phyloP scores from a whole-genome alignment of 2,797 vertebrate genomes.

The Pangasius macronema region DNA sequence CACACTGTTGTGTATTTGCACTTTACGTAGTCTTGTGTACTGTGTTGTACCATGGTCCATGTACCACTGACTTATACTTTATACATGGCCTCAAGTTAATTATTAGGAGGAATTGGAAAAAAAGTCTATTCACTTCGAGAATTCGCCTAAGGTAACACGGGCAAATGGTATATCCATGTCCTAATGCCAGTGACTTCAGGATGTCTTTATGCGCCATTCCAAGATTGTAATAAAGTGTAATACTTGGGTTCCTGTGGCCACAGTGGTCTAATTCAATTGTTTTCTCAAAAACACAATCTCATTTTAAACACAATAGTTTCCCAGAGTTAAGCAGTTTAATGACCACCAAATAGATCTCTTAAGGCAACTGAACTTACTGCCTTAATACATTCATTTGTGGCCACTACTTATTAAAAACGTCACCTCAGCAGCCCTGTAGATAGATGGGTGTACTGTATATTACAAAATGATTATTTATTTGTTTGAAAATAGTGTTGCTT shows the following conservation, averaged over 20 bases:
- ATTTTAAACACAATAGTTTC: background rate
- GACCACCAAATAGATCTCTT: background rate
- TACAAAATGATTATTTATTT: background rate
- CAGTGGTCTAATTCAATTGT: slow-evolving; percentile 2
- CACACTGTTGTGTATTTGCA: too few relatives aligned
- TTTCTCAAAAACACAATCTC: background rate
- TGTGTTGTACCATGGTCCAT: too few relatives aligned
- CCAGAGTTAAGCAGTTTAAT: background rate
- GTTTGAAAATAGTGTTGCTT: background rate
- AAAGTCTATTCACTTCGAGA: too few relatives aligned
- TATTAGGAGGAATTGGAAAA: background rate
- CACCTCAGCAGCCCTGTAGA: background rate
- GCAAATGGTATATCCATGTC: background rate
- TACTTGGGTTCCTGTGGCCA: background rate
- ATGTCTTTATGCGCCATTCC: too few relatives aligned
- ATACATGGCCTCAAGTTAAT: background rate
- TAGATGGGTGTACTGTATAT: background rate
- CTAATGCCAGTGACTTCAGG: background rate
- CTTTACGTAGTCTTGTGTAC: too few relatives aligned
- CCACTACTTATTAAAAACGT: background rate
- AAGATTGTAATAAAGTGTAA: background rate
- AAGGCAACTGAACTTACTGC: background rate
- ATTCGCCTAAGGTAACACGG: background rate
- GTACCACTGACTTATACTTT: background rate
- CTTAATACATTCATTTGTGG: background rate